Evolutionary conservation across 2,113 vertebrate species (phyloP).

Genomic region (Periophthalmus modestus): DNA sequence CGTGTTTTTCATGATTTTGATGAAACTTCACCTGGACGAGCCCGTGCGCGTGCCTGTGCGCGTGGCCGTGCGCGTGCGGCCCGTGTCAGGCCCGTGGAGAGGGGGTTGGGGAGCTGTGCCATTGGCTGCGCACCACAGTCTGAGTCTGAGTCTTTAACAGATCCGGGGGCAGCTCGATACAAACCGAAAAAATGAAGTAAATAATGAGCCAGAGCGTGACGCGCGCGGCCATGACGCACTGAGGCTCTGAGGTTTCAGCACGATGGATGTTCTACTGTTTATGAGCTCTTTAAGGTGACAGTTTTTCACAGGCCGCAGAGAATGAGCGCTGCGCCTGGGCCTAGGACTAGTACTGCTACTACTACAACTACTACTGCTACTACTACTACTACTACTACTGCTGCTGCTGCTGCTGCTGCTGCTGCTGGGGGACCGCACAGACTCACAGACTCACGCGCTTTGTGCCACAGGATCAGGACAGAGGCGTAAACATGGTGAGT

Average conservation of each 20-base stretch:
- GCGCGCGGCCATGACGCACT: constrained; percentile 50
- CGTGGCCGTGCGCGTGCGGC: constrained; percentile 30
- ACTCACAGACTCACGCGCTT: constrained; percentile 72
- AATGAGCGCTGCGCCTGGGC: constrained; percentile 80
- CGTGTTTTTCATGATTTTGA: background rate
- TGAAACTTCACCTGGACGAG: constrained; percentile 57
- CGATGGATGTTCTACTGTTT: constrained; percentile 53
- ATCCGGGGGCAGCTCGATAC: constrained; percentile 79
- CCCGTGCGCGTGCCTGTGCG: constrained; percentile 14
- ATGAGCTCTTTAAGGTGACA: constrained; percentile 60
- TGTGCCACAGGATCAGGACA: constrained; percentile 58
- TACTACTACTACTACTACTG: too few relatives aligned
- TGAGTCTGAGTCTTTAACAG: constrained; percentile 79
- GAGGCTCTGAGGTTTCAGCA: too few relatives aligned
- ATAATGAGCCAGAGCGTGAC: too few relatives aligned
- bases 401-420: too few relatives aligned
- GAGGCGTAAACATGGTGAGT: constrained; percentile 80
- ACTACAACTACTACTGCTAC: too few relatives aligned
- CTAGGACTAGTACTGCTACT: too few relatives aligned
- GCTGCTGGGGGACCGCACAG: constrained; percentile 77
- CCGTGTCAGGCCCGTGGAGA: constrained; percentile 74
- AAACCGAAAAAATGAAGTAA: constrained; percentile 74
- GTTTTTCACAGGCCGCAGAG: constrained; percentile 70
- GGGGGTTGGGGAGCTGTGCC: constrained; percentile 76
- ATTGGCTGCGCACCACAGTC: constrained; percentile 76